phyloP scores from a whole-genome alignment of 2,113 vertebrate species.

The Anolis sagrei region DNA sequence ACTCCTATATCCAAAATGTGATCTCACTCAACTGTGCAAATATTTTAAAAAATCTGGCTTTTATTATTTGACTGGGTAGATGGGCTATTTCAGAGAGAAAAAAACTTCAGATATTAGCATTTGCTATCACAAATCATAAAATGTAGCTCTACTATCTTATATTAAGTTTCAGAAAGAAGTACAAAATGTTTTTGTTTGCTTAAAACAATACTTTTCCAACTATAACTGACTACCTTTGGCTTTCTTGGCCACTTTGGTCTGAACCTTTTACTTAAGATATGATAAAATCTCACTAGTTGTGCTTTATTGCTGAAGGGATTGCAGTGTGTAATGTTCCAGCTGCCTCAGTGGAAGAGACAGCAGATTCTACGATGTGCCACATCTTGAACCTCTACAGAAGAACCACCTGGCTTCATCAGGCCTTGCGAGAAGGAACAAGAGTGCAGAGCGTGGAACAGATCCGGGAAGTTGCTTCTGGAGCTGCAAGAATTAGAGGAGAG shows the following conservation, averaged over 20 bases:
- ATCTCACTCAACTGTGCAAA: neutral
- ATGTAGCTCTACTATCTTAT: neutral
- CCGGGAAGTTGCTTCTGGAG: conserved; percentile 94
- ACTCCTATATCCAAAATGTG: neutral
- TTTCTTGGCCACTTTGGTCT: neutral
- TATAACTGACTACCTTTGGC: neutral
- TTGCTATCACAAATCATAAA: neutral
- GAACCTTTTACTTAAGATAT: neutral
- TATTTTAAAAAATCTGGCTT: neutral
- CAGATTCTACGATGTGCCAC: conserved; percentile 96
- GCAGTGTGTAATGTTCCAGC: conserved; percentile 98
- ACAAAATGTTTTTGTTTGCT: neutral
- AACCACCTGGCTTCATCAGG: conserved; percentile 97
- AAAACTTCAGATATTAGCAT: neutral
- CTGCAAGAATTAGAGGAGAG: conserved; percentile 94
- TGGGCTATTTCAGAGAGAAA: neutral
- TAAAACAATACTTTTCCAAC: neutral
- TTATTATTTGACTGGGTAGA: neutral
- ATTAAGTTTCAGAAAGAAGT: neutral
- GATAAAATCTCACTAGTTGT: neutral
- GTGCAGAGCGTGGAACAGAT: conserved; percentile 98
- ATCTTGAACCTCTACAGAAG: conserved; percentile 96
- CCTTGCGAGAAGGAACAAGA: conserved; percentile 92
- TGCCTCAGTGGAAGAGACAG: conserved; percentile 96
- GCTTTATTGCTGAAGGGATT: conserved; percentile 79